Evolutionary conservation across 1,140 invertebrate genomes (phyloP).

Genomic region (Condylostylus longicornis): DNA sequence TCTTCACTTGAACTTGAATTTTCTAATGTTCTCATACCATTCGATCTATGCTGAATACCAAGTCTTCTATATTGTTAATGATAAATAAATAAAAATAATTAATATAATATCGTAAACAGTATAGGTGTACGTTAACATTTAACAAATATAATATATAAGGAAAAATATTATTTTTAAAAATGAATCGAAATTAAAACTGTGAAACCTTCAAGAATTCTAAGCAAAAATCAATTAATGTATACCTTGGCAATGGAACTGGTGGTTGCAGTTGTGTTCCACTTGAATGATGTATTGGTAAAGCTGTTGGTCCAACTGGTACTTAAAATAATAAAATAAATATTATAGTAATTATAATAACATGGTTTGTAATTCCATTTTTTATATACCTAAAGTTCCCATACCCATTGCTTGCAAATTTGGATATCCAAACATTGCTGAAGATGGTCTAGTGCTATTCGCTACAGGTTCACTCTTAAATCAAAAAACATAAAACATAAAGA

Average conservation of each 20-base stretch:
- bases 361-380: no score
- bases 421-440: constrained; percentile 68
- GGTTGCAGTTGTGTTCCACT: constrained; percentile 37
- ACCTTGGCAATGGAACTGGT: constrained; percentile 56
- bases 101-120: not conserved
- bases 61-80: constrained; percentile 30
- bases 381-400: constrained; percentile 17
- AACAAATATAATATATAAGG: no score
- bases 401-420: constrained; percentile 37
- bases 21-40: constrained; percentile 33
- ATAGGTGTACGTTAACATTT: not conserved
- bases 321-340: not conserved
- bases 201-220: not conserved
- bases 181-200: not conserved
- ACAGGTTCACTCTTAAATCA: constrained; percentile 45
- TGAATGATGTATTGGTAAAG: constrained; percentile 38
- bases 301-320: constrained; percentile 18
- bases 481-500: no score
- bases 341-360: no score
- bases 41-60: constrained; percentile 29
- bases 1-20: constrained; percentile 49
- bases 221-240: constrained; percentile 9
- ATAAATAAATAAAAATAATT: constrained; percentile 6
- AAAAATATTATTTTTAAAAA: not conserved
- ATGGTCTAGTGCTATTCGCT: constrained; percentile 50